phyloP scores from a whole-genome alignment of 2,888 invertebrate genomes.

The Conomelus anceps region DNA sequence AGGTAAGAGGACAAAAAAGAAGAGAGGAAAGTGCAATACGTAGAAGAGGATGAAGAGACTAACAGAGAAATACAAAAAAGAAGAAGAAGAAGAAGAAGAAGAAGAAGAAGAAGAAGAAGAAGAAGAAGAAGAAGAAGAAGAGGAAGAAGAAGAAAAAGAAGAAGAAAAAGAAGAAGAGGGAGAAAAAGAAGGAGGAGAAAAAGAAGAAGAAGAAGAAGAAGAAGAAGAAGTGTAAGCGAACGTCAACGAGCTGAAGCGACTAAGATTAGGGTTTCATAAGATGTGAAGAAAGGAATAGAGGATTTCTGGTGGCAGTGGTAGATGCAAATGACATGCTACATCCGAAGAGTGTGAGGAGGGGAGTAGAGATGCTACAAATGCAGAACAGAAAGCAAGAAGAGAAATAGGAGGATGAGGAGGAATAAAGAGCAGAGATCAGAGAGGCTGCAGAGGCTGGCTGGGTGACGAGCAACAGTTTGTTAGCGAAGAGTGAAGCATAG shows the following conservation, averaged over 20 bases:
- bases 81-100: not conserved
- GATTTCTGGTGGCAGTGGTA: not conserved
- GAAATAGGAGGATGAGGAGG: not conserved
- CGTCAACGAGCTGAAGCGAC: not conserved
- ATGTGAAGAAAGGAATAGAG: not conserved
- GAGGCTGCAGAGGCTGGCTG: not conserved
- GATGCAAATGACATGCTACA: not conserved
- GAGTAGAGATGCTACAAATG: not conserved
- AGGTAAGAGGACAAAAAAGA: too few relatives aligned
- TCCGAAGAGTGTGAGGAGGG: not conserved
- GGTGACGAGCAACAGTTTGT: constrained; percentile 11
- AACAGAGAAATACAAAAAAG: not conserved
- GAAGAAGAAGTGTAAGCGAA: not conserved
- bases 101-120: not conserved
- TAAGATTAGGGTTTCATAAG: not conserved
- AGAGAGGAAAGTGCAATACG: not conserved
- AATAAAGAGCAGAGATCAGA: not conserved
- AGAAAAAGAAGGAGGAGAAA: not conserved
- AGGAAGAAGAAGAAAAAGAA: not conserved
- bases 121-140: not conserved
- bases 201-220: not conserved
- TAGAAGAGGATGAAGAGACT: not conserved
- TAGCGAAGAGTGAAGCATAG: constrained; percentile 5
- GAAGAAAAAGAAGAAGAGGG: not conserved
- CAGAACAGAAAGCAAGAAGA: not conserved